Evolutionary conservation across 2,888 invertebrate species (phyloP).

Genomic region (Lepeophtheirus nordmannii): DNA sequence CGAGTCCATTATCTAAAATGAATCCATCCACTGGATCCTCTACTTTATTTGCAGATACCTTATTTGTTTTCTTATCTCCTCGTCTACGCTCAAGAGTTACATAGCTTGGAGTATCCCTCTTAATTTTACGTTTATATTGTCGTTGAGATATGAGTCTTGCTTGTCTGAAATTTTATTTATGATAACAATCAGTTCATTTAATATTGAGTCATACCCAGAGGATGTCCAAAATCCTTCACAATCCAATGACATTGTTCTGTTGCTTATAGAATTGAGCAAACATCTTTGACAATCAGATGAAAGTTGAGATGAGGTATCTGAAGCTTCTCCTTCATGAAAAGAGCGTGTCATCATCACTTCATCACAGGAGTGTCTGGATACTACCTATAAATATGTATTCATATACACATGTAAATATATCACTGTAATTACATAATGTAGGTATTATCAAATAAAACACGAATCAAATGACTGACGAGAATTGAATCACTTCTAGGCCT

Average conservation of each 20-base stretch:
- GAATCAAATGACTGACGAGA: no score
- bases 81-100: conserved; percentile 18
- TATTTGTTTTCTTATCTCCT: conserved; percentile 1
- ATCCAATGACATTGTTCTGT: conserved; percentile 19
- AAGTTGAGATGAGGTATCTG: conserved; percentile 6
- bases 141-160: conserved; percentile 9
- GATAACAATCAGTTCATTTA: no score
- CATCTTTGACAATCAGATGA: conserved; percentile 22
- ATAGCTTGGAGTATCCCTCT: conserved; percentile 16
- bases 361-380: conserved; percentile 24
- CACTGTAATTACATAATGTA: no score
- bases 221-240: conserved; percentile 12
- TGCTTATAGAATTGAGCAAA: conserved; percentile 20
- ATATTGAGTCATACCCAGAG: not conserved
- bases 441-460: no score
- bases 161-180: not conserved
- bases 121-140: conserved; percentile 23
- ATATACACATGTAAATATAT: no score
- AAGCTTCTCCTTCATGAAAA: conserved; percentile 11
- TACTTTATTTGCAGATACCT: not conserved
- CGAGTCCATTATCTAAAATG: not conserved
- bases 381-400: not conserved
- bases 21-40: not conserved
- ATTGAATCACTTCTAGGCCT: no score
- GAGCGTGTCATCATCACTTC: conserved; percentile 24